Evolutionary conservation across 1,140 invertebrate genomes (phyloP), one percentile per base, ranked within the genome.

Genomic region (Drosophila cardini): DNA sequence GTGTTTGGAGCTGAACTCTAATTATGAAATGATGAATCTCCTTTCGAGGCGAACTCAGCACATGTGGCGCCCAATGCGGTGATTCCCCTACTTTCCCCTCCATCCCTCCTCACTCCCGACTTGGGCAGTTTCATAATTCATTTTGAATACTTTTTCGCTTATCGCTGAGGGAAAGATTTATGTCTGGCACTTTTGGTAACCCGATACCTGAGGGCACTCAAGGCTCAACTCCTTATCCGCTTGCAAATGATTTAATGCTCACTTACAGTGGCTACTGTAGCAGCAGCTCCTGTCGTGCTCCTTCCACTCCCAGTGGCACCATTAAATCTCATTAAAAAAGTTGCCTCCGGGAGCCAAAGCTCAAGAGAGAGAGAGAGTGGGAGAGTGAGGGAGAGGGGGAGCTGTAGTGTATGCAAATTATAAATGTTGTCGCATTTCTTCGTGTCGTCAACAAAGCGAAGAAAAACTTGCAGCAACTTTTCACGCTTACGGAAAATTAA

Each of bases 281-380:
- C 42, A 13, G 30, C 42, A 50, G 53, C 71, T 61, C 15, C 56
- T 34, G 60, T 18, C 7, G 10, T 43, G 11, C 9, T 40, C 7
- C 34, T 21, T 58, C 18, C 53, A 64, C 38, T 86, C 83, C 83
- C 83, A 76, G 68, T 57, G 84, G 83, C 83, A 79, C 83, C 83
- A 87, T 86, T 86, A 83, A 86, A 86, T 86, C 83, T 87, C 79
- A 86, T 87, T 86, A 86, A 79, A 86, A 26, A 86, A 86, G 83
- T 86, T 86, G 71, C 57, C 70, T 45, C 48, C 15, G 58, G 36
- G 52, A 52, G 16, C 60, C 34, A 57, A 53, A 26, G 21, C 21
- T 26, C 21, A 4, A n/a, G n/a, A n/a, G n/a, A n/a, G 21, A 26
- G 21, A 5, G 21, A 0, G 58, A 46, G 32, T n/a, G 9, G 30